phyloP scores from a whole-genome alignment of 2,888 invertebrate species.

The Orchesella flavescens region DNA sequence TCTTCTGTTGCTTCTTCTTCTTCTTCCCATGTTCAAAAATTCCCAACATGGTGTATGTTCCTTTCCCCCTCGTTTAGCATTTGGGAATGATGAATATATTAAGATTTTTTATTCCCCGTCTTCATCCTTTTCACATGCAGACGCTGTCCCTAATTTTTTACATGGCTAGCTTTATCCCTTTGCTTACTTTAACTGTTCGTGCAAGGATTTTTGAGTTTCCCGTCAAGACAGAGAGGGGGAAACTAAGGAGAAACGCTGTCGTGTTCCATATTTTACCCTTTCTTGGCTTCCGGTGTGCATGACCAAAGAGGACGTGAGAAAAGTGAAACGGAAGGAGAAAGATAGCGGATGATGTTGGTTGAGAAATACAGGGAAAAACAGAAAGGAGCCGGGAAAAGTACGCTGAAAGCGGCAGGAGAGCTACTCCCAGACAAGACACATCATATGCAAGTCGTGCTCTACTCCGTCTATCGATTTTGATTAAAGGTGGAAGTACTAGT shows the following conservation, averaged over 20 bases:
- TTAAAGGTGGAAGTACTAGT: constrained; percentile 10
- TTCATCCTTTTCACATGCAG: constrained; percentile 26
- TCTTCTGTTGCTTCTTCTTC: not conserved
- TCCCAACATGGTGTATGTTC: not conserved
- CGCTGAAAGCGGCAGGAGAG: not conserved
- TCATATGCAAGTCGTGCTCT: not conserved
- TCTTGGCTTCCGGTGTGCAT: constrained; percentile 43
- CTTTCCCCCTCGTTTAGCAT: constrained; percentile 7
- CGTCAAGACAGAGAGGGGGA: not conserved
- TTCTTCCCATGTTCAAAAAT: not conserved
- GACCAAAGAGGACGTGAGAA: constrained; percentile 24
- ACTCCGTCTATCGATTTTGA: constrained; percentile 33
- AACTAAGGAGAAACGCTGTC: not conserved
- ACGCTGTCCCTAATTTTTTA: not conserved
- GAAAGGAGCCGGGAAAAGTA: not conserved
- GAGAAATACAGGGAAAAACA: not conserved
- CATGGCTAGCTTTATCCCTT: not conserved
- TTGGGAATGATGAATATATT: constrained; percentile 37
- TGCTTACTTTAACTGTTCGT: not conserved
- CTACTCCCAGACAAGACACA: not conserved
- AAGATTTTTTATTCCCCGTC: constrained; percentile 4
- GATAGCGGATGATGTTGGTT: not conserved
- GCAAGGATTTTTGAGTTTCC: constrained; percentile 1
- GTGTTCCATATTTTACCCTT: constrained; percentile 28
- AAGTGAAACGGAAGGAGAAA: constrained; percentile 29